These are phyloP conservation scores for Anneissia japonica DNA, from an alignment of 35 echinoderm and acorn worm genomes.

Conservation along the genomic window DNA sequence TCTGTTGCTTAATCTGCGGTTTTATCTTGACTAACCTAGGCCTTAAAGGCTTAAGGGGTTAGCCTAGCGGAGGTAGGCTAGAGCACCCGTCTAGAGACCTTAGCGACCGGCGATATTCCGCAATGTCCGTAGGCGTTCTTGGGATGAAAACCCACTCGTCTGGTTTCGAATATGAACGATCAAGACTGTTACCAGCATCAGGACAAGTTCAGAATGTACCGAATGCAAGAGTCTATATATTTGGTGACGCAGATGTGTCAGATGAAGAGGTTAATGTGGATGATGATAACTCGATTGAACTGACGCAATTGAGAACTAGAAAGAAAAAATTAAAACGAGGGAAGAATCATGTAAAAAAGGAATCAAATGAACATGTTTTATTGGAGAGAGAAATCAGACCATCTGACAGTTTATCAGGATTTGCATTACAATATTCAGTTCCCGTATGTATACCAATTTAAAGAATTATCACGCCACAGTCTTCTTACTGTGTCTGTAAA, in stretches of 20 bases:
- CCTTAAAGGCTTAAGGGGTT: no score
- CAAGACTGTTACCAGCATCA: constrained; percentile 25
- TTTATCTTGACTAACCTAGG: no score
- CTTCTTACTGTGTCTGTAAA: background rate
- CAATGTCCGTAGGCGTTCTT: background rate
- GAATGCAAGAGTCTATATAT: constrained; percentile 58
- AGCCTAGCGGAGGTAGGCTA: no score
- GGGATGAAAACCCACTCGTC: background rate
- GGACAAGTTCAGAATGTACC: constrained; percentile 74
- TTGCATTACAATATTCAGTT: constrained; percentile 50
- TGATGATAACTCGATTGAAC: constrained; percentile 13
- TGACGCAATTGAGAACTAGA: constrained; percentile 44
- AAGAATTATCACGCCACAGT: background rate
- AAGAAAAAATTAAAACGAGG: background rate
- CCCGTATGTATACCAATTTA: background rate
- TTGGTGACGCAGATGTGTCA: constrained; percentile 49
- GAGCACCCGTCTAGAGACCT: no score
- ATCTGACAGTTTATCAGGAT: constrained; percentile 42
- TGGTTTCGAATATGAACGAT: constrained; percentile 17
- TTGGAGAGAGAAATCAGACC: constrained; percentile 40
- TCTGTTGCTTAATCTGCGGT: no score
- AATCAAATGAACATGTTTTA: constrained; percentile 15
- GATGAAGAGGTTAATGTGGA: constrained; percentile 59
- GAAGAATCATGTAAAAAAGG: constrained; percentile 24
- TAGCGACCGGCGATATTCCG: background rate